These are phyloP conservation scores for Strongylocentrotus purpuratus DNA, from an alignment of 35 echinoderm and acorn worm genomes.

Conservation along the genomic window DNA sequence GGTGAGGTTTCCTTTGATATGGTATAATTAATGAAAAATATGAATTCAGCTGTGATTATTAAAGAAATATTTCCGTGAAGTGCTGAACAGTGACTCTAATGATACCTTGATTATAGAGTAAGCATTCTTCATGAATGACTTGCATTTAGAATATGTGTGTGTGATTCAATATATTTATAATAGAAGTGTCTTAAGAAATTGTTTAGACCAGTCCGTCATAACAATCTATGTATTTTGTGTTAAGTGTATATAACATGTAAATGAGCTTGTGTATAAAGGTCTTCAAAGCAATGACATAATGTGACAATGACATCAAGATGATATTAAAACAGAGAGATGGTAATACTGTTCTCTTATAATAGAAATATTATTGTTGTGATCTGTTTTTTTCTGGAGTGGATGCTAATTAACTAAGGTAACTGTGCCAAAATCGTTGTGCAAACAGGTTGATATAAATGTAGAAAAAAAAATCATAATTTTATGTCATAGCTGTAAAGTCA, in stretches of 20 bases:
- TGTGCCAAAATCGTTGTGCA: no score
- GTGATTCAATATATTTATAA: slow-evolving; percentile 4
- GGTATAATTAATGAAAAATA: background rate
- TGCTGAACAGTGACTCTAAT: background rate
- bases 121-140: background rate
- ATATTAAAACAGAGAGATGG: background rate
- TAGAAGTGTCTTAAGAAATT: background rate
- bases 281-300: background rate
- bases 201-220: background rate
- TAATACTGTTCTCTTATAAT: background rate
- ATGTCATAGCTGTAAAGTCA: no score
- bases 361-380: background rate
- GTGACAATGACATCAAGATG: background rate
- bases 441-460: no score
- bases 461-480: no score
- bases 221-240: background rate
- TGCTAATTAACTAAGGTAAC: no score
- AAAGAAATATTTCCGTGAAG: background rate
- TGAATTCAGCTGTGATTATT: background rate
- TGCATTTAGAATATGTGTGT: background rate
- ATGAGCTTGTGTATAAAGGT: background rate
- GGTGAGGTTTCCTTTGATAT: no score
- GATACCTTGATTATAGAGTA: background rate
- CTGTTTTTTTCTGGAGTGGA: background rate
- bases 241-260: background rate